Evolutionary conservation across 2,888 invertebrate species (phyloP).

Genomic region (Mimumesa dahlbomi): DNA sequence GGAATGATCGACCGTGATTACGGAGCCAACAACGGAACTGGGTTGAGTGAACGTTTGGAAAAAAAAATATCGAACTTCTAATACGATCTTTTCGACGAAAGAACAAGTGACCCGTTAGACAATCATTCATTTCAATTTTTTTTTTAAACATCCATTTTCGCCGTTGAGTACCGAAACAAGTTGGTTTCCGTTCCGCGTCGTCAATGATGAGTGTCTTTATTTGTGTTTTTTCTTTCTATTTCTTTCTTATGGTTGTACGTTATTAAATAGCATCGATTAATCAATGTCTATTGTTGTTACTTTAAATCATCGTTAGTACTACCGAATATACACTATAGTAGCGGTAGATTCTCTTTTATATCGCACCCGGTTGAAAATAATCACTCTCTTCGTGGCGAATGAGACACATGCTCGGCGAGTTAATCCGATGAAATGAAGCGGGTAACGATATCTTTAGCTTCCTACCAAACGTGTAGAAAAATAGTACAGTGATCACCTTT

Average conservation of each 20-base stretch:
- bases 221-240: neutral
- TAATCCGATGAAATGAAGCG: too few relatives aligned
- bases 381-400: too few relatives aligned
- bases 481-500: too few relatives aligned
- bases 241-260: too few relatives aligned
- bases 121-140: too few relatives aligned
- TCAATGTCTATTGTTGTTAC: too few relatives aligned
- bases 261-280: neutral
- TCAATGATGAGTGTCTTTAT: neutral
- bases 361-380: too few relatives aligned
- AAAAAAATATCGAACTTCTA: conserved; percentile 21
- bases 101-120: conserved; percentile 12
- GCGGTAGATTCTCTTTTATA: too few relatives aligned
- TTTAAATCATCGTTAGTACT: neutral
- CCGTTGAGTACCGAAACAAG: neutral
- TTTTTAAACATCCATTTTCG: neutral
- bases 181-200: conserved; percentile 2
- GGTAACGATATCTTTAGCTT: too few relatives aligned
- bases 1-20: conserved; percentile 35
- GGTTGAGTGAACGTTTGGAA: conserved; percentile 20
- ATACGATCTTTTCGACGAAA: conserved; percentile 9
- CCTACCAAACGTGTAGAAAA: neutral
- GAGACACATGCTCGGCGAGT: too few relatives aligned
- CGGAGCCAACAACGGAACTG: conserved; percentile 6
- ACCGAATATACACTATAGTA: neutral